Evolutionary conservation across 2,888 invertebrate species (phyloP).

Genomic region (Mythimna impura): DNA sequence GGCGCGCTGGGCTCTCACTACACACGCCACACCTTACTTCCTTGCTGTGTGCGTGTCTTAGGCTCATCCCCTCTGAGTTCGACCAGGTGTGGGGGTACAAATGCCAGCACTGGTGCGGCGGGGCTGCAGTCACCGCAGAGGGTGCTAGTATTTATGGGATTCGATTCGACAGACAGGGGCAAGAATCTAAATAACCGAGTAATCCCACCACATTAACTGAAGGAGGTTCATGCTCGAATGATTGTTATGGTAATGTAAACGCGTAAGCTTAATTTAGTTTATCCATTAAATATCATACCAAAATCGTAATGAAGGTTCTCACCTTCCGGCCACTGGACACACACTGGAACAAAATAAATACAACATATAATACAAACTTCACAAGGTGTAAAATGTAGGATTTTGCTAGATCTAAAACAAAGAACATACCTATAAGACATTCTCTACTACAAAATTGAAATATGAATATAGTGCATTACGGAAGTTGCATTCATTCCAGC

Average conservation of each 20-base stretch:
- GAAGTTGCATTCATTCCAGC: slow-evolving; percentile 84
- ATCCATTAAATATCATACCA: slow-evolving; percentile 72
- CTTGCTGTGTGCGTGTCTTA: background rate
- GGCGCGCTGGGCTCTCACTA: too few species aligned
- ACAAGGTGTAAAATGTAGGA: slow-evolving; percentile 10
- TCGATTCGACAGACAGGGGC: slow-evolving; percentile 32
- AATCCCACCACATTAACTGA: slow-evolving; percentile 84
- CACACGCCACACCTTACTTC: too few species aligned
- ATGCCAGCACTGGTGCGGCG: slow-evolving; percentile 6
- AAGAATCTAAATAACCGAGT: slow-evolving; percentile 83
- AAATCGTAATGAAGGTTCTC: slow-evolving; percentile 81
- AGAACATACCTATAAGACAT: slow-evolving; percentile 84
- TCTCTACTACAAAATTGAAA: slow-evolving; percentile 85
- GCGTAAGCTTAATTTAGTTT: slow-evolving; percentile 81
- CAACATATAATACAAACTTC: slow-evolving; percentile 43
- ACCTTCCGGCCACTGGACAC: slow-evolving; percentile 98
- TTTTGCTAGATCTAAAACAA: slow-evolving; percentile 76
- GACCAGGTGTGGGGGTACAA: slow-evolving; percentile 9
- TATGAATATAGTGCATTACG: slow-evolving; percentile 81
- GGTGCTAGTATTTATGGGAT: slow-evolving; percentile 25
- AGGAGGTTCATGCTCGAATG: slow-evolving; percentile 87
- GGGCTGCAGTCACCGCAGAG: slow-evolving; percentile 28
- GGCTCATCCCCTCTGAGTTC: background rate
- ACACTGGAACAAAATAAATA: slow-evolving; percentile 93
- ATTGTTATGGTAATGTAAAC: slow-evolving; percentile 87